Evolutionary conservation across 2,888 invertebrate genomes (phyloP).

Genomic region (Agrilus cyanescens): DNA sequence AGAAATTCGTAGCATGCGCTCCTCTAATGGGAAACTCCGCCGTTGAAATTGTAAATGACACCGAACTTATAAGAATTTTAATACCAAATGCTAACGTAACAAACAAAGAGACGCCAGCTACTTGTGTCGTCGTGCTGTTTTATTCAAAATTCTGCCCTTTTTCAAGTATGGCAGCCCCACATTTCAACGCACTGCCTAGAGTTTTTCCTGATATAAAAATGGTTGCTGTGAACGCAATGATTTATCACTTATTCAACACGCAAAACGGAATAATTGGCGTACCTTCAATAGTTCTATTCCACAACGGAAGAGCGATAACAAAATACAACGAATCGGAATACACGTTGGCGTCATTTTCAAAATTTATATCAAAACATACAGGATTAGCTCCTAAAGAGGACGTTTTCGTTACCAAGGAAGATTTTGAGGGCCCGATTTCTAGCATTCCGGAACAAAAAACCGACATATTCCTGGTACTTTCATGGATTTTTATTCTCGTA

Average conservation of each 20-base stretch:
- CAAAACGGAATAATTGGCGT: constrained; percentile 86
- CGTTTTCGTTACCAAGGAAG: constrained; percentile 59
- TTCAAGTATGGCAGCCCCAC: constrained; percentile 79
- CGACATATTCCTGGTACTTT: constrained; percentile 69
- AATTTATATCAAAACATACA: constrained; percentile 67
- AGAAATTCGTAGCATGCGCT: constrained; percentile 29
- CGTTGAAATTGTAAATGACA: constrained; percentile 60
- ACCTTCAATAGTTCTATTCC: constrained; percentile 79
- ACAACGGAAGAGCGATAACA: constrained; percentile 74
- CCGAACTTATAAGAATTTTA: constrained; percentile 53
- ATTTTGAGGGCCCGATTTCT: constrained; percentile 70
- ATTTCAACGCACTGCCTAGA: constrained; percentile 80
- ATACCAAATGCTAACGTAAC: constrained; percentile 53
- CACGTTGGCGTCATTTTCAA: constrained; percentile 64
- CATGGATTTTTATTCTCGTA: constrained; percentile 74
- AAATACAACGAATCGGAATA: constrained; percentile 77
- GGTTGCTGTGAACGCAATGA: constrained; percentile 81
- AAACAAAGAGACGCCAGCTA: constrained; percentile 46
- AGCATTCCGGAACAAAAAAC: constrained; percentile 63
- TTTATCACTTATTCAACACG: constrained; percentile 73
- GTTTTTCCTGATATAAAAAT: constrained; percentile 78
- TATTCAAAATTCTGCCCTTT: constrained; percentile 85
- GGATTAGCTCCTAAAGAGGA: constrained; percentile 51
- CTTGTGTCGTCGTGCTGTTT: constrained; percentile 74
- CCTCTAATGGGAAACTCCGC: constrained; percentile 25